phyloP scores from a whole-genome alignment of 1,140 invertebrate genomes.

The Adelges cooleyi region DNA sequence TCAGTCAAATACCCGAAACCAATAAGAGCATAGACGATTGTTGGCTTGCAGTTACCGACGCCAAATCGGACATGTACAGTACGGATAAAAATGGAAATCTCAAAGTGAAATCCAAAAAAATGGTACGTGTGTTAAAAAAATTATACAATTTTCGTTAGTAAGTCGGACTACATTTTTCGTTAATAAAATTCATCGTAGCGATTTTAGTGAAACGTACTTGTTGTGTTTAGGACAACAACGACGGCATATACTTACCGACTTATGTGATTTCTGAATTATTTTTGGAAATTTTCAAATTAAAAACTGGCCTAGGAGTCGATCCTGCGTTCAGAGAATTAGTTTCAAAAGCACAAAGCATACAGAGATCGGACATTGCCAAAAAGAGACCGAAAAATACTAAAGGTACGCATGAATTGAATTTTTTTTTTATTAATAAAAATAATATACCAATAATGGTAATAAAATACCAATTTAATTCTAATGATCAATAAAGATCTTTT shows the following conservation, averaged over 20 bases:
- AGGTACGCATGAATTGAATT: too few relatives aligned
- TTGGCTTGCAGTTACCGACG: too few relatives aligned
- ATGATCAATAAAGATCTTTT: too few relatives aligned
- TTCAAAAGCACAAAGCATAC: not conserved
- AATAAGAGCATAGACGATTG: not conserved
- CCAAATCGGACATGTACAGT: not conserved
- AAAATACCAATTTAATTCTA: too few relatives aligned
- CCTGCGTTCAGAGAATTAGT: not conserved
- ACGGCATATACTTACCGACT: conserved; percentile 1
- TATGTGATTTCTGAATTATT: not conserved
- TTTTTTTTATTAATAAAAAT: too few relatives aligned
- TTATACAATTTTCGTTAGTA: too few relatives aligned
- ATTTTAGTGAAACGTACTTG: too few relatives aligned
- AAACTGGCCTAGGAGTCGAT: not conserved
- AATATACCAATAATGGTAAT: not conserved
- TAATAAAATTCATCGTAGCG: too few relatives aligned
- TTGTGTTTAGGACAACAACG: not conserved
- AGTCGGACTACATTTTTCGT: not conserved
- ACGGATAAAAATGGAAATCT: not conserved
- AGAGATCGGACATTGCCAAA: not conserved
- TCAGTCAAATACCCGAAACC: conserved; percentile 12
- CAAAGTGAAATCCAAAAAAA: too few relatives aligned
- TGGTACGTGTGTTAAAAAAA: too few relatives aligned
- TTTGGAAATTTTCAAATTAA: not conserved
- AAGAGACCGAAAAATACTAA: not conserved